Base-by-base conservation (phyloP, 2,888 invertebrate genomes). In the Drosophila greeni region DNA sequence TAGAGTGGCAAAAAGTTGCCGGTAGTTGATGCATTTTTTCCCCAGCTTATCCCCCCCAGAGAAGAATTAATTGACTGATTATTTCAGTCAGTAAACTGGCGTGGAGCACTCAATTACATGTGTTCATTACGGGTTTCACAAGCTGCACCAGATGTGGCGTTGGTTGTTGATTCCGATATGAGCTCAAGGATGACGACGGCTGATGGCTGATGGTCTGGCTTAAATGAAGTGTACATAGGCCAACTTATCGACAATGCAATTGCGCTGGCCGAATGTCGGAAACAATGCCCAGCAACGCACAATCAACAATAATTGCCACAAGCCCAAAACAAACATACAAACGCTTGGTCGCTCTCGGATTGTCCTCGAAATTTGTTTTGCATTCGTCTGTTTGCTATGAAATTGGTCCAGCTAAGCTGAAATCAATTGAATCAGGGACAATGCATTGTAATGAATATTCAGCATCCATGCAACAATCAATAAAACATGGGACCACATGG, bases 281-380 rank as follows among this genome's bases (percentile, higher is more conserved):
- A 66, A 70, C 72, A 78, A 78, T 64, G 55, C 51, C 59, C 66
- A 66, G 53, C 23, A 40, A 23, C 2, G 40, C 52, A 18, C 64
- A 74, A 75, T 75, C 68, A 70, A 51, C 69, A 61, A 49, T 73
- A 74, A 76, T 76, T 75, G 73, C 60, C 60, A 53, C 54, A 61
- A 66, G 47, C 59, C 48, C 56, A 75, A 70, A 70, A 34, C 51
- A 59, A 59, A 55, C 55, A 39, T 53, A 69, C 31, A 65, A 54
- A 45, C 48, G 42, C 42, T 42, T 26, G 42, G 42, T 3, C 42
- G 33, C 39, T 48, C 39, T 26, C 48, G 45, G 53, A 60, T 34
- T 36, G 65, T 55, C 54, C 64, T 26, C 37, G 37, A 59, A 40
- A 36, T 61, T 45, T 45, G 49, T 40, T 36, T 54, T 29, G n/a